phyloP scores from a whole-genome alignment of 2,888 invertebrate genomes.

The Drosophila mulleri region DNA sequence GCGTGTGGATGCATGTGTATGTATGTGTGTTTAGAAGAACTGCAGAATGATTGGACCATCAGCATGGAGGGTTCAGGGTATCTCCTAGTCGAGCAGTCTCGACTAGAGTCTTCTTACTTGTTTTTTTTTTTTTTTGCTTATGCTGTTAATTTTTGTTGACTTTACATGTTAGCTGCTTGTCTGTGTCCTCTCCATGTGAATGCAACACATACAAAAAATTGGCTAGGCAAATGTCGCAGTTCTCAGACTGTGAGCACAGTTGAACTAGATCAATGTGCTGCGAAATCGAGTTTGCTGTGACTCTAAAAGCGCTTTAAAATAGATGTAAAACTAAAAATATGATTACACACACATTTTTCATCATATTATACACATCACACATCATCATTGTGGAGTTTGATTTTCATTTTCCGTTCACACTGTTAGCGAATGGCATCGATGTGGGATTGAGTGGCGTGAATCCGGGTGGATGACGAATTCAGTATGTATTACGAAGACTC shows the following conservation, averaged over 20 bases:
- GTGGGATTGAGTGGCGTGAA: constrained; percentile 17
- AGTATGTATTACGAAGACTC: not conserved
- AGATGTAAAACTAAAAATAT: not conserved
- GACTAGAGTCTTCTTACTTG: too few species aligned
- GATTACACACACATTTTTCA: constrained; percentile 9
- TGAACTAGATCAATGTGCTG: not conserved
- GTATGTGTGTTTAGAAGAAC: too few species aligned
- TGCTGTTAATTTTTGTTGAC: constrained; percentile 62
- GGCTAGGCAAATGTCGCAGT: not conserved
- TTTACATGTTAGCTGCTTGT: constrained; percentile 45
- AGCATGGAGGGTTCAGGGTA: too few species aligned
- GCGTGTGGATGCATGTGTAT: too few species aligned
- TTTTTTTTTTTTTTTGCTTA: constrained; percentile 12
- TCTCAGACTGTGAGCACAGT: not conserved
- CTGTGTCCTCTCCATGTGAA: constrained; percentile 12
- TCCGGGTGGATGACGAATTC: not conserved
- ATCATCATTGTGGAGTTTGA: constrained; percentile 8
- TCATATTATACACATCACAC: constrained; percentile 18
- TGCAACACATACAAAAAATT: constrained; percentile 3
- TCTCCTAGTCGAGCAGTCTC: too few species aligned
- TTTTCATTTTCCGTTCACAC: not conserved
- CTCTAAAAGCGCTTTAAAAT: not conserved
- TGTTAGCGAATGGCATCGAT: constrained; percentile 11
- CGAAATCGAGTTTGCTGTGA: constrained; percentile 30
- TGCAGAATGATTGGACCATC: too few species aligned